Evolutionary conservation across 2,797 vertebrate species (phyloP).

Genomic region (Tenualosa thibaudeaui): DNA sequence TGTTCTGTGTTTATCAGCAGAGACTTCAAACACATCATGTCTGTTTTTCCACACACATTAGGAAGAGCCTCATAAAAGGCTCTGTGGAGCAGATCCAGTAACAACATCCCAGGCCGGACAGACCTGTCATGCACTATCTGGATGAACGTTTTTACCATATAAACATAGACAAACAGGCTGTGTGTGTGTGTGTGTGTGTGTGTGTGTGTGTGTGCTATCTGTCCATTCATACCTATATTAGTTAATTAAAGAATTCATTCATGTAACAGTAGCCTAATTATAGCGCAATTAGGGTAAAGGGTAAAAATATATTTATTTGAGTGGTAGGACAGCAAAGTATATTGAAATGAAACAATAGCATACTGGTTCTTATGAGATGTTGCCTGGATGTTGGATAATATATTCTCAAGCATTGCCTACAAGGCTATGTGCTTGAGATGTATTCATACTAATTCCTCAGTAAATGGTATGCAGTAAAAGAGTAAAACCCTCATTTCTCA

Average conservation of each 20-base stretch:
- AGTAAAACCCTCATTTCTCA: not conserved
- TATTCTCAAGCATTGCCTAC: too few species aligned
- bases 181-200: not conserved
- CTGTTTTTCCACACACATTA: constrained; percentile 30
- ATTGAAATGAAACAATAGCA: too few species aligned
- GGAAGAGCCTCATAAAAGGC: constrained; percentile 33
- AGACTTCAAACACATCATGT: constrained; percentile 23
- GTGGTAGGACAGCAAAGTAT: not conserved
- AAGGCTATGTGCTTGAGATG: too few species aligned
- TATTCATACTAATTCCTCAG: too few species aligned
- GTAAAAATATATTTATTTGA: not conserved
- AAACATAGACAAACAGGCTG: not conserved
- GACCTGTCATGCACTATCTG: constrained; percentile 19
- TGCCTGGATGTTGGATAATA: too few species aligned
- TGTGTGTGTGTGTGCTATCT: not conserved
- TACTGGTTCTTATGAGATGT: too few species aligned
- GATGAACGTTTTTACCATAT: not conserved
- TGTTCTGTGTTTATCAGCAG: constrained; percentile 35
- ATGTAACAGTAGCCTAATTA: too few species aligned
- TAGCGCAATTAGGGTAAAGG: too few species aligned
- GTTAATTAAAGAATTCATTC: too few species aligned
- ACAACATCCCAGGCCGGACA: constrained; percentile 29
- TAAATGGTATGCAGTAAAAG: too few species aligned
- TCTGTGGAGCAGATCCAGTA: constrained; percentile 32
- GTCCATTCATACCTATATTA: too few species aligned